Evolutionary conservation across 2,888 invertebrate genomes (phyloP), one percentile per base, ranked within the genome.

Genomic region (Linyphia triangularis): DNA sequence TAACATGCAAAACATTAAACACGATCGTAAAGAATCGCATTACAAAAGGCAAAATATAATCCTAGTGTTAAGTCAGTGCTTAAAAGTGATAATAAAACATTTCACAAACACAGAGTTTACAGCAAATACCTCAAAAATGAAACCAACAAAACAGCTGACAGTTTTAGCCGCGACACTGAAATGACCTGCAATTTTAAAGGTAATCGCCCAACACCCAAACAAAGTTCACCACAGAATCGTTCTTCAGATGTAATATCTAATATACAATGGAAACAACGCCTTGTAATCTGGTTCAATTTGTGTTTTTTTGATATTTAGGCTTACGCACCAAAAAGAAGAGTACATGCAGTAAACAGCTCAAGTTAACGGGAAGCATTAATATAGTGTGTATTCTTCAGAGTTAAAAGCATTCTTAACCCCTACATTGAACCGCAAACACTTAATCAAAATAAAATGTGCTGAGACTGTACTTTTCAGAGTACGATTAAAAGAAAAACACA

Each of bases 291-390:
- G 57, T 72, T 75, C 75, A 72, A 85, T 75, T 88, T 24, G 75
- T 75, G 72, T 67, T 81, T 86, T 85, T 51, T 75, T 81, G 69
- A 19, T 82, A 81, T 78, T 88, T 88, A 88, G 86, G 86, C 86
- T 88, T 88, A 88, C 86, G 78, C 70, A 28, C 72, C 57, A 75
- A 75, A 73, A 72, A 57, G 57, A 88, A 88, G 86, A 82, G 79
- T 40, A 81, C 75, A 75, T 81, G 81, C 67, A 88, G 75, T 75
- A 79, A 63, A 72, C 79, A 75, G 57, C 57, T 22, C n/a, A 59
- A 79, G 37, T 73, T 26, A 72, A 79, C 86, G 73, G 81, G 86
- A 88, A 79, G 43, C 37, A 67, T 28, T 69, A 13, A 67, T 33
- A 81, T 30, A 69, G 40, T 40, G 37, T 61, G 61, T 28, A 65